Base-by-base conservation (phyloP, 2,797 vertebrate species). In the Protosalanx chinensis region DNA sequence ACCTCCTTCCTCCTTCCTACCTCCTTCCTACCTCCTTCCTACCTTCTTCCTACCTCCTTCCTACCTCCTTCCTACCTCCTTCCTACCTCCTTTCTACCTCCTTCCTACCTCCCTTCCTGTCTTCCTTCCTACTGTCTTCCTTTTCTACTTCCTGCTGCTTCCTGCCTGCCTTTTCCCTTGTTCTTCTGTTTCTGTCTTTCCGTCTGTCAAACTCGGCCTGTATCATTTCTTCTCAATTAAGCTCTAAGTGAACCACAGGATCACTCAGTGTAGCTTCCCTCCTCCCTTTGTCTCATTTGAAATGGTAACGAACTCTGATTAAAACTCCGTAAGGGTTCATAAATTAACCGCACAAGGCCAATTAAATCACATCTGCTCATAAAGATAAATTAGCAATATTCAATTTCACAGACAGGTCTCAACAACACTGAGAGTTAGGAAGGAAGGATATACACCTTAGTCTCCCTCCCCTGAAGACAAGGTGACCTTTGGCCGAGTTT, bases 141-240 rank as follows among this genome's bases (percentile, higher is more conserved):
- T 6, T 37, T 5, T 6, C 35, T 37, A 5, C 35, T 37, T 37
- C 35, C 5, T 37, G 35, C 35, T 37, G 6, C 35, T 7, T 37
- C 35, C 35, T 37, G 6, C 35, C 35, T 37, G 35, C 7, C 6
- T 37, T 2, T 6, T 35, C 6, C 6, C 33, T 35, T 35, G 6
- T 27, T 57, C 49, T 69, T 71, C 32, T 20, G 58, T 30, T 59
- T 64, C 53, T 27, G 23, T 27, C 23, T 27, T 27, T 27, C 23
- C 23, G 76, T 78, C 83, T 80, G 85, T 85, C 87, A 88, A 85
- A 87, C 79, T 82, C 81, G 83, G 86, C 83, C 87, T 79, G 69
- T 87, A 81, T 84, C 88, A 89, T 91, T 87, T 86, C 78, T 84
- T 84, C 76, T 84, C 88, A 91, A 91, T 91, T 91, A 90, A 79